Conservation (phyloP, 2,113 vertebrate species). For the Heloderma charlesbogerti region DNA sequence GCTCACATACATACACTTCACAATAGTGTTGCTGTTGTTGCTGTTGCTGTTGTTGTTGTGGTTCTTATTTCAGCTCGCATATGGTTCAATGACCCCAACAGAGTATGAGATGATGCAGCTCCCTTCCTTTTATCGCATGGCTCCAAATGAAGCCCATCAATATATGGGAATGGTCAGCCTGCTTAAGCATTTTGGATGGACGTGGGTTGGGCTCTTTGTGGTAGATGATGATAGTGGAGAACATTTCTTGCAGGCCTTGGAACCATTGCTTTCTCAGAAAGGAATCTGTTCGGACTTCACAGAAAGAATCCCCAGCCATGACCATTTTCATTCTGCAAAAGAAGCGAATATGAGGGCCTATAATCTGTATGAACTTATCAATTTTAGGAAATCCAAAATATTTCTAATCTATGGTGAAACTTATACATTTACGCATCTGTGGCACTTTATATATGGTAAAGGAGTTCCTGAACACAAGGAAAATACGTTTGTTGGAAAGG, state of each 20-base stretch:
- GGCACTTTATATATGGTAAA: not conserved
- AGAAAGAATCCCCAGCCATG: not conserved
- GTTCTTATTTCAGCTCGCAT: not conserved
- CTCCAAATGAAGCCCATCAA: not conserved
- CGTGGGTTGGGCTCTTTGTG: not conserved
- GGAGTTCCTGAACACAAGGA: no score
- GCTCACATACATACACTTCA: no score
- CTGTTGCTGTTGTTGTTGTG: no score
- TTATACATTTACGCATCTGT: not conserved
- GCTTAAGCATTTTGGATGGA: constrained; percentile 1
- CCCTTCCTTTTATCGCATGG: not conserved
- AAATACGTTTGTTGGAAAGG: not conserved
- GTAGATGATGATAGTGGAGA: not conserved
- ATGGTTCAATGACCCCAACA: not conserved
- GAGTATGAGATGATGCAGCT: not conserved
- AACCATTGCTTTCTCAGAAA: not conserved
- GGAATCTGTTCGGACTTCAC: not conserved
- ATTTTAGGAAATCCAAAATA: not conserved
- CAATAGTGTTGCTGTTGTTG: no score
- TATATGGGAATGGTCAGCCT: not conserved
- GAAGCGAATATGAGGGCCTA: fast-evolving
- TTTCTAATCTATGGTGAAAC: not conserved
- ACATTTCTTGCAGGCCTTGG: not conserved
- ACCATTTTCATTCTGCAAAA: not conserved
- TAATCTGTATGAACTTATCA: not conserved